These are phyloP conservation scores for Caenorhabditis briggsae DNA, from an alignment of 1,140 invertebrate genomes.

Conservation along the genomic window DNA sequence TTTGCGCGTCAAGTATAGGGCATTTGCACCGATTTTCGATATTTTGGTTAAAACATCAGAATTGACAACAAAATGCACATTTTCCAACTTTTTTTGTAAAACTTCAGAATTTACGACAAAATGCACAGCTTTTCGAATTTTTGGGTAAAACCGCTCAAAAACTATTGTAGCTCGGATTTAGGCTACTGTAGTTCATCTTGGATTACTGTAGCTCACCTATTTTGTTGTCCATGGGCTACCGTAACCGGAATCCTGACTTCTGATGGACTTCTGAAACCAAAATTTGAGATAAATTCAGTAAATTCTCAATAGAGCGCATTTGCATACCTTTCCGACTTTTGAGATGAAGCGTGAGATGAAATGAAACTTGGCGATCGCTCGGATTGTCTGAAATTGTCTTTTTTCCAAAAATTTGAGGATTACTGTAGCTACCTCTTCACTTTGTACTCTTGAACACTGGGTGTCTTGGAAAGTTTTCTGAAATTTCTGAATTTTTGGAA, in stretches of 20 bases:
- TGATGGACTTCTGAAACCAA: neutral
- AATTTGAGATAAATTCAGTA: neutral
- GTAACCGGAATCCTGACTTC: constrained; percentile 4
- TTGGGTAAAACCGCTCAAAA: too few species aligned
- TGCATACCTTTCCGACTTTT: neutral
- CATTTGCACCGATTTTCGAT: too few species aligned
- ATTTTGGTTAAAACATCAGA: too few species aligned
- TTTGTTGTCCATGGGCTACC: neutral
- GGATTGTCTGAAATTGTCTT: neutral
- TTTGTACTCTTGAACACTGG: constrained; percentile 15
- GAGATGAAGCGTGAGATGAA: neutral
- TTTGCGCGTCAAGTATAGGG: too few species aligned
- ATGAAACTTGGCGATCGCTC: neutral
- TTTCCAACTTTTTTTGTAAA: too few species aligned
- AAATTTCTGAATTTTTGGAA: neutral
- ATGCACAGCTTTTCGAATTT: too few species aligned
- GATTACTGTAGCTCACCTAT: too few species aligned
- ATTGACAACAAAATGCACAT: too few species aligned
- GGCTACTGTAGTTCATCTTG: too few species aligned
- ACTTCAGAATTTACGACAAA: too few species aligned
- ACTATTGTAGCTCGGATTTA: too few species aligned
- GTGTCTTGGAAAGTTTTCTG: constrained; percentile 22
- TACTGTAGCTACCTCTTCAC: neutral
- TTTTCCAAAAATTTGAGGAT: neutral
- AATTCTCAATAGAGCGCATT: too few species aligned